Percentiles rank a stretch among this genome's conserved stretches.
phyloP scores from a whole-genome alignment of 2,888 invertebrate genomes.

The Cancer borealis region DNA sequence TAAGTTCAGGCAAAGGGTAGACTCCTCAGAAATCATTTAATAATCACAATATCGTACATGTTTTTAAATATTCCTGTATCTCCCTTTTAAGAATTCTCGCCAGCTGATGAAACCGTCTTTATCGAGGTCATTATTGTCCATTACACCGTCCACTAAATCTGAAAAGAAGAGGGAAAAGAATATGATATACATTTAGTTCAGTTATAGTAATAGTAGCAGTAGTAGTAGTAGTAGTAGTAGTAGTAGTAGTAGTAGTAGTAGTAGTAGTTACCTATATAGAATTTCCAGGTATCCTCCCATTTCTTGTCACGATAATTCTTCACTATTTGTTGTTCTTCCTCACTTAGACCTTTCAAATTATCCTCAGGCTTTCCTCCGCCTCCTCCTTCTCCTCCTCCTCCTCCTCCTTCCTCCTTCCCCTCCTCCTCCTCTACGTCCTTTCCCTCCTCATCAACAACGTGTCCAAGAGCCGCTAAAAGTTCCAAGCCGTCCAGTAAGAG shows the following conservation, averaged over 20 bases:
- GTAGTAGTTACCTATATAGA: constrained; percentile 48
- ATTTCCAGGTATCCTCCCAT: constrained; percentile 47
- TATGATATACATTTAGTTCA: too few species aligned
- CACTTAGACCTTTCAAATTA: constrained; percentile 77
- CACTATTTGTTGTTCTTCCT: constrained; percentile 28
- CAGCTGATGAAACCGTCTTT: constrained; percentile 93
- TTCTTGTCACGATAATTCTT: constrained; percentile 9
- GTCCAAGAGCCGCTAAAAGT: constrained; percentile 89
- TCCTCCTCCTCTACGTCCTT: constrained; percentile 79
- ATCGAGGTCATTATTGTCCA: constrained; percentile 90
- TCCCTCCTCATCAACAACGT: constrained; percentile 84
- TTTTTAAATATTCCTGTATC: background rate
- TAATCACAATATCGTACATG: too few species aligned
- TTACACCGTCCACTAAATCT: constrained; percentile 92
- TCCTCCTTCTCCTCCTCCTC: constrained; percentile 80
- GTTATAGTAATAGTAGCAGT: background rate
- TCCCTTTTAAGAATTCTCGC: constrained; percentile 84
- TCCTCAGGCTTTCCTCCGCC: constrained; percentile 62
- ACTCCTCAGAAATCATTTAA: too few species aligned
- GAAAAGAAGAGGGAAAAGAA: constrained; percentile 78
- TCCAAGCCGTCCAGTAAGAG: constrained; percentile 94
- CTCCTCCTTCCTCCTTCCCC: constrained; percentile 79
- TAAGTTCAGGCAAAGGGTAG: too few species aligned
- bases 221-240: constrained; percentile 34
- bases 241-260: background rate